Evolutionary conservation across 2,888 invertebrate genomes (phyloP).

Genomic region (Ophion ventricosus): DNA sequence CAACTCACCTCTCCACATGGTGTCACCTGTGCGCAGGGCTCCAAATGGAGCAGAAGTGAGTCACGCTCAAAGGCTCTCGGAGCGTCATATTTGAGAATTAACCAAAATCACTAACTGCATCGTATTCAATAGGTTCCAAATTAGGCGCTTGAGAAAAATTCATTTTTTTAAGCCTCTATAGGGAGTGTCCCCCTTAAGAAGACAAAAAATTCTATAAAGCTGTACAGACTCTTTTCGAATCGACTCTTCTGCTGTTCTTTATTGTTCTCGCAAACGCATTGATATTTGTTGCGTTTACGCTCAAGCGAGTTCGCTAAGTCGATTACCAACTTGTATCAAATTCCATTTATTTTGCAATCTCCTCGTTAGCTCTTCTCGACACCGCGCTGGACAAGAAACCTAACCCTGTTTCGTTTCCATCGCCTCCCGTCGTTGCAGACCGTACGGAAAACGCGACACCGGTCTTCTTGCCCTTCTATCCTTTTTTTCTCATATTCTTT

Average conservation of each 20-base stretch:
- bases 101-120: no score
- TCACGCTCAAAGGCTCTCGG: no score
- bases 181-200: no score
- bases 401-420: slow-evolving; percentile 39
- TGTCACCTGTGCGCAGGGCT: no score
- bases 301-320: slow-evolving; percentile 40
- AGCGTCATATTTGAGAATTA: no score
- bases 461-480: slow-evolving; percentile 7
- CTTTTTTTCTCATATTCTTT: neutral
- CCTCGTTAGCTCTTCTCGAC: slow-evolving; percentile 59
- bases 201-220: no score
- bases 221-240: neutral
- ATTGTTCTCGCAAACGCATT: neutral
- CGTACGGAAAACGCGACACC: slow-evolving; percentile 28
- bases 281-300: slow-evolving; percentile 10
- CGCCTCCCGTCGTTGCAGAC: slow-evolving; percentile 16
- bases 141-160: no score
- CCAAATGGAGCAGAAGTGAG: no score
- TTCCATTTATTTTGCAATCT: slow-evolving; percentile 60
- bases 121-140: no score
- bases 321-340: slow-evolving; percentile 62
- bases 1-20: no score
- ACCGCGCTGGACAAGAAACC: slow-evolving; percentile 60
- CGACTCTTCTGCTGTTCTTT: neutral
- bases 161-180: no score